phyloP scores from a whole-genome alignment of 2,888 invertebrate species.

The Tuta absoluta region DNA sequence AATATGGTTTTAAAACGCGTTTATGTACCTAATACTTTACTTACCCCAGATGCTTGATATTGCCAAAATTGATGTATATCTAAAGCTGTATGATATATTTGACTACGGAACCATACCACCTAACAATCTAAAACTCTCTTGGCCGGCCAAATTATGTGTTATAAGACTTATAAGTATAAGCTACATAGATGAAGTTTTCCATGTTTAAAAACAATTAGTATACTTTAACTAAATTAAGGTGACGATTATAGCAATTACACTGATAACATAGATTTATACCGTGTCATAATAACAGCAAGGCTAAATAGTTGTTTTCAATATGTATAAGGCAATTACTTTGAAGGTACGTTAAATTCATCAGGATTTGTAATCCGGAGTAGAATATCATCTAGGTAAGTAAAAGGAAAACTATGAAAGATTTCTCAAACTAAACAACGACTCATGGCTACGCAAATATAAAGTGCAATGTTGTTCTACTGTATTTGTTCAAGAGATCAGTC shows the following conservation, averaged over 20 bases:
- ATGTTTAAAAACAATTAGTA: slow-evolving; percentile 23
- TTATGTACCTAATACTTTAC: too few species aligned
- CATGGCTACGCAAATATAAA: neutral
- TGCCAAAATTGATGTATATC: too few species aligned
- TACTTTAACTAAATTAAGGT: slow-evolving; percentile 8
- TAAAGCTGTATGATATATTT: neutral
- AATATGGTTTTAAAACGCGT: too few species aligned
- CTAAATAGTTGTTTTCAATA: neutral
- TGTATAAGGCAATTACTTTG: neutral
- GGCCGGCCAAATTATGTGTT: neutral
- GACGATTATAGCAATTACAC: slow-evolving; percentile 16
- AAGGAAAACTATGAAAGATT: neutral
- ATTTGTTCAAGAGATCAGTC: slow-evolving; percentile 5
- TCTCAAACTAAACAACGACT: slow-evolving; percentile 2
- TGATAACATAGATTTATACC: slow-evolving; percentile 23
- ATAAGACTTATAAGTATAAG: too few species aligned
- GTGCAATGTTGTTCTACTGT: slow-evolving; percentile 14
- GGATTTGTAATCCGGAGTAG: neutral
- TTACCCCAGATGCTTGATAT: too few species aligned
- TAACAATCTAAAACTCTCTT: neutral
- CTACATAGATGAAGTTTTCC: slow-evolving; percentile 11
- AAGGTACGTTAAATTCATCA: neutral
- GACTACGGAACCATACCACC: neutral
- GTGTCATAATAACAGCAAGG: neutral
- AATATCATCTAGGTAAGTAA: neutral